These are phyloP conservation scores for Macrophya alboannulata DNA, from an alignment of 2,888 invertebrate genomes.

Conservation along the genomic window DNA sequence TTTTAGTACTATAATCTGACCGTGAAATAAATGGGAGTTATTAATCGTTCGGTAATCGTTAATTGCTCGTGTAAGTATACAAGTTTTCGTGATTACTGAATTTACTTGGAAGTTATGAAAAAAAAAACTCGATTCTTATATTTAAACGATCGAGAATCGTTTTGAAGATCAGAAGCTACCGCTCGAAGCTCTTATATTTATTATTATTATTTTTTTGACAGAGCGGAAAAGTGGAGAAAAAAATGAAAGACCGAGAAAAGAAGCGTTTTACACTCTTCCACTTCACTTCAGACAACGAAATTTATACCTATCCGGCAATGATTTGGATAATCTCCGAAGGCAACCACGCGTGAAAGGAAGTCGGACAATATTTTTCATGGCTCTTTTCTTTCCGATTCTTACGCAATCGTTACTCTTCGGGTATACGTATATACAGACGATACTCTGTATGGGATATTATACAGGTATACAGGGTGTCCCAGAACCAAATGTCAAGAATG, in stretches of 20 bases:
- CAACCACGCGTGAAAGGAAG: conserved; percentile 48
- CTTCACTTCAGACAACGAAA: conserved; percentile 28
- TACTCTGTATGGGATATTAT: not conserved
- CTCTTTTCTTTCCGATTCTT: conserved; percentile 46
- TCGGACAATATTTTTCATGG: conserved; percentile 41
- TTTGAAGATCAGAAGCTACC: conserved; percentile 25
- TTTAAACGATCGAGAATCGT: not conserved
- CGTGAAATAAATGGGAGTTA: conserved; percentile 16
- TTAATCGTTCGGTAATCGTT: conserved; percentile 26
- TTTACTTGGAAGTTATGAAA: not conserved
- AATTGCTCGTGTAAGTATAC: conserved; percentile 25
- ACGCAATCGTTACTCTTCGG: conserved; percentile 20
- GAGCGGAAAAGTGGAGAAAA: not conserved
- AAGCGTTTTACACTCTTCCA: conserved; percentile 8
- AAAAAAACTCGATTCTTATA: no score
- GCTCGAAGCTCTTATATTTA: not conserved
- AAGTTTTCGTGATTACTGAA: not conserved
- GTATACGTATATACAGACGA: not conserved
- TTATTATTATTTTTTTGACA: not conserved
- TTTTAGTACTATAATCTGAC: not conserved
- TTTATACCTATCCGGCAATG: conserved; percentile 38
- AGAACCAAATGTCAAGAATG: no score
- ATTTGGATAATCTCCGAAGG: conserved; percentile 46
- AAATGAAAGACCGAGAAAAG: conserved; percentile 1
- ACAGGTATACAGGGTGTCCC: no score